A percentile compares a stretch with the other conserved stretches of the same genome.
Evolutionary conservation across 2,113 vertebrate species (phyloP).

Genomic region (Dicentrarchus labrax): DNA sequence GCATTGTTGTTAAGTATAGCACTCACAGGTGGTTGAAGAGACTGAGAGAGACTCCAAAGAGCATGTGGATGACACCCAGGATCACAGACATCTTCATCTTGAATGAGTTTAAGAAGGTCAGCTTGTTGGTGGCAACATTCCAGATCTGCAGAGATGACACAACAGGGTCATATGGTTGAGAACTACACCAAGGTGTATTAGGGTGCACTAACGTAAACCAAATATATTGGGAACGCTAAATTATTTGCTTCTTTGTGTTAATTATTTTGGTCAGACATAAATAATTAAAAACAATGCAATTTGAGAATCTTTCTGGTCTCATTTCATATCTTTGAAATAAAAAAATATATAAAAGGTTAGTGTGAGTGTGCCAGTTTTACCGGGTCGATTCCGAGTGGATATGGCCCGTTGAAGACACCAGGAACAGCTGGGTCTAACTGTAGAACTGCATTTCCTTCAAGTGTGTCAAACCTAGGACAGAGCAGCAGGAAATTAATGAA

Average conservation of each 20-base stretch:
- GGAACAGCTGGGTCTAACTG: conserved; percentile 91
- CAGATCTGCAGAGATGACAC: conserved; percentile 88
- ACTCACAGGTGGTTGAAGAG: conserved; percentile 96
- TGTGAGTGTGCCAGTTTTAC: conserved; percentile 83
- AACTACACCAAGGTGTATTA: background rate
- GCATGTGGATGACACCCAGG: conserved; percentile 96
- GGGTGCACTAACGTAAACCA: background rate
- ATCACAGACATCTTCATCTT: conserved; percentile 99
- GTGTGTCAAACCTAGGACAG: conserved; percentile 82
- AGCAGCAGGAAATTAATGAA: background rate
- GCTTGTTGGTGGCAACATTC: conserved; percentile 96
- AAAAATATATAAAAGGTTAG: too few species aligned
- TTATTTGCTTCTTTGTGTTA: background rate
- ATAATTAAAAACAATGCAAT: too few species aligned
- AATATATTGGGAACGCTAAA: background rate
- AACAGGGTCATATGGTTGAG: background rate
- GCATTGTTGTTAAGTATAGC: background rate
- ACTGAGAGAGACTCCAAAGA: conserved; percentile 93
- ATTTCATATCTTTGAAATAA: too few species aligned
- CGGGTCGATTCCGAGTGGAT: conserved; percentile 97
- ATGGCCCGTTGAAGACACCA: conserved; percentile 94
- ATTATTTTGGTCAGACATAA: background rate
- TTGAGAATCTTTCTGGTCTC: too few species aligned
- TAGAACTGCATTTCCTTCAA: conserved; percentile 86
- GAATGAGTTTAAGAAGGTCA: conserved; percentile 98